A percentile compares a stretch with the other conserved stretches of the same genome.
Evolutionary conservation across 64 coral and sea anemone genomes (phyloP).

Genomic region (Orbicella faveolata): DNA sequence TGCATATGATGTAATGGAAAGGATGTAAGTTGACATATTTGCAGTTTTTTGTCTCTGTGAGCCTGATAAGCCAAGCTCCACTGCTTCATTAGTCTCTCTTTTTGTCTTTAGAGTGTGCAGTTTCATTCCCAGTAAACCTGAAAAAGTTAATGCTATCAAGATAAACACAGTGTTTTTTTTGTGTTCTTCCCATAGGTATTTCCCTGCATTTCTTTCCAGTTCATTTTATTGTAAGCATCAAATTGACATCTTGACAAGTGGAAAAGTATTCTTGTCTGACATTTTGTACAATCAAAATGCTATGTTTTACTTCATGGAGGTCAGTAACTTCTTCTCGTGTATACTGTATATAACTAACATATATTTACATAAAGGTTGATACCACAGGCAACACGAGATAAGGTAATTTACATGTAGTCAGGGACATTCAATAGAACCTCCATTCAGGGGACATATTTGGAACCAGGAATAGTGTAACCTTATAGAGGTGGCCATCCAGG

Average conservation of each 20-base stretch:
- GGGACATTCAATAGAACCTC: no score
- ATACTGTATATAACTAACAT: neutral
- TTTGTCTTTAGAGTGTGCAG: neutral
- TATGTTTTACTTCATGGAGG: conserved; percentile 99
- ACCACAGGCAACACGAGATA: no score
- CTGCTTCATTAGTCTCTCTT: neutral
- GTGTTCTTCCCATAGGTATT: conserved; percentile 67
- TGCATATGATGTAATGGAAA: conserved; percentile 89
- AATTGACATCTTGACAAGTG: conserved; percentile 89
- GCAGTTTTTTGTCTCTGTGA: neutral
- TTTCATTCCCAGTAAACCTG: no score
- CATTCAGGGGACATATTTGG: no score
- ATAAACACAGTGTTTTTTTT: neutral
- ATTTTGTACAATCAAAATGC: conserved; percentile 96
- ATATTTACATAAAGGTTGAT: neutral
- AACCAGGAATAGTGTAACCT: no score
- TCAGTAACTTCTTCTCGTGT: conserved; percentile 18
- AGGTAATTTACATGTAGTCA: no score
- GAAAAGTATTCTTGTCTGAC: conserved; percentile 92
- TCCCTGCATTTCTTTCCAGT: conserved; percentile 83
- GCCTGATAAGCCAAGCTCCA: neutral
- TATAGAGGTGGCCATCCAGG: no score
- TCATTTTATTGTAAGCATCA: conserved; percentile 92
- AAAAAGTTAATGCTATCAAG: no score
- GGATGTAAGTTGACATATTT: conserved; percentile 65